phyloP scores from a whole-genome alignment of 2,113 vertebrate genomes.

The Amblyopsis rosae region DNA sequence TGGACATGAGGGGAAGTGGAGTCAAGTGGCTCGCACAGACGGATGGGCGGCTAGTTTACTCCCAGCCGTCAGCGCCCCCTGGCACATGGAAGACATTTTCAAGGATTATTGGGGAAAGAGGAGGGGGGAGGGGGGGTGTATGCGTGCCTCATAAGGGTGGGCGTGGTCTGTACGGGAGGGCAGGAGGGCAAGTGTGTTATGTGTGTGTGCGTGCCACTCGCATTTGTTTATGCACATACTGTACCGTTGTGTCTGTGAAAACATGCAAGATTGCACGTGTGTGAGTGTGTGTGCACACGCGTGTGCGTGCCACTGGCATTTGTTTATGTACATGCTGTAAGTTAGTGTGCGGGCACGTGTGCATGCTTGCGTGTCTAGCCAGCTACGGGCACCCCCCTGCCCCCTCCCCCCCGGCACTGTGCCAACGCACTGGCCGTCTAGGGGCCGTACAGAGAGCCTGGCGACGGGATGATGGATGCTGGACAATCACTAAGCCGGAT shows the following conservation, averaged over 20 bases:
- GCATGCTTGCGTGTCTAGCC: slow-evolving; percentile 24
- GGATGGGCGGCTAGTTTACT: slow-evolving; percentile 25
- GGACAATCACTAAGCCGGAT: slow-evolving; percentile 57
- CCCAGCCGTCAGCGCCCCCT: slow-evolving; percentile 44
- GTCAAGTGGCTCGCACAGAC: slow-evolving; percentile 2
- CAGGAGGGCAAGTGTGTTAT: slow-evolving; percentile 21
- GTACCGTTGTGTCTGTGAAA: not conserved
- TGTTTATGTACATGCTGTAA: not conserved
- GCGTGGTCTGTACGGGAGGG: slow-evolving; percentile 12
- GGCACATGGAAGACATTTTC: slow-evolving; percentile 66
- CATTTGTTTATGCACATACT: not conserved
- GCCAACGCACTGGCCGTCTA: slow-evolving; percentile 28
- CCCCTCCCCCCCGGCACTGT: slow-evolving; percentile 26
- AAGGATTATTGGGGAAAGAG: not conserved
- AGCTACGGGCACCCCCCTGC: slow-evolving; percentile 16
- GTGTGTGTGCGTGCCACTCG: slow-evolving; percentile 1
- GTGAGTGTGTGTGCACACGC: not conserved
- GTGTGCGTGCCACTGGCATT: not conserved
- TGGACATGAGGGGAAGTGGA: not conserved
- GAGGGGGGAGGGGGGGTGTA: not conserved
- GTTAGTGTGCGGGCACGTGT: not conserved
- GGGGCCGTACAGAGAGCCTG: slow-evolving; percentile 38
- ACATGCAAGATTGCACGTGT: not conserved
- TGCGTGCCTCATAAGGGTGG: slow-evolving; percentile 14
- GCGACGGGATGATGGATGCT: slow-evolving; percentile 54